Conservation (phyloP, 2,888 invertebrate genomes). For the Ophioninae sp. region DNA sequence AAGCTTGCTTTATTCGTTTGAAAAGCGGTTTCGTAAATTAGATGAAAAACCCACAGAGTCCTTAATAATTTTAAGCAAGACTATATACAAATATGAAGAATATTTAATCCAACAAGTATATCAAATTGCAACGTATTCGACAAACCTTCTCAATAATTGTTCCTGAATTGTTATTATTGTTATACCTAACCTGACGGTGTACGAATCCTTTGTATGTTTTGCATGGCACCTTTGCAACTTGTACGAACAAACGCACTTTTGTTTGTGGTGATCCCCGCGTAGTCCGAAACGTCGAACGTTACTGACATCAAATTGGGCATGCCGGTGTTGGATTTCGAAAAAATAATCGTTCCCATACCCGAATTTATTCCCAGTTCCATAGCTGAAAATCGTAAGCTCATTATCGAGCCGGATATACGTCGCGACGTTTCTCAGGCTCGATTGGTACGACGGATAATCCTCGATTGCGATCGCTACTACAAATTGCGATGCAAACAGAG, state of each 20-base stretch:
- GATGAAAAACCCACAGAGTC: too few relatives aligned
- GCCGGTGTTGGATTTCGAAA: slow-evolving; percentile 64
- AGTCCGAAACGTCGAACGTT: slow-evolving; percentile 64
- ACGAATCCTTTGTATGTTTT: slow-evolving; percentile 60
- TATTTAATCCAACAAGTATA: too few relatives aligned
- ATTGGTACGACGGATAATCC: slow-evolving; percentile 79
- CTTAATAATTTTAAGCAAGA: too few relatives aligned
- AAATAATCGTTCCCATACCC: slow-evolving; percentile 53
- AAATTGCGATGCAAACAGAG: slow-evolving; percentile 76
- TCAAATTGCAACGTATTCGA: too few relatives aligned
- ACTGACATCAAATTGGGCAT: slow-evolving; percentile 65
- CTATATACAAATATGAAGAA: too few relatives aligned
- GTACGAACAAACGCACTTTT: slow-evolving; percentile 30
- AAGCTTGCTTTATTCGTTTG: too few relatives aligned
- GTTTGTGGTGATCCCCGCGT: slow-evolving; percentile 62
- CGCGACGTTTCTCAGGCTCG: slow-evolving; percentile 64
- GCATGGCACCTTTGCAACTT: slow-evolving; percentile 55
- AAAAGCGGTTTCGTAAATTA: too few relatives aligned
- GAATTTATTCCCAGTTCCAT: slow-evolving; percentile 52
- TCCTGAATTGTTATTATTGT: slow-evolving; percentile 18
- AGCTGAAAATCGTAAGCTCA: slow-evolving; percentile 15
- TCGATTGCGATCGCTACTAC: slow-evolving; percentile 80
- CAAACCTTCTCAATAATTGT: slow-evolving; percentile 4
- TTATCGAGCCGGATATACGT: slow-evolving; percentile 44
- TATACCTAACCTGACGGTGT: slow-evolving; percentile 34